Evolutionary conservation across 2,797 vertebrate species (phyloP).

Genomic region (Buphagus erythrorhynchus): DNA sequence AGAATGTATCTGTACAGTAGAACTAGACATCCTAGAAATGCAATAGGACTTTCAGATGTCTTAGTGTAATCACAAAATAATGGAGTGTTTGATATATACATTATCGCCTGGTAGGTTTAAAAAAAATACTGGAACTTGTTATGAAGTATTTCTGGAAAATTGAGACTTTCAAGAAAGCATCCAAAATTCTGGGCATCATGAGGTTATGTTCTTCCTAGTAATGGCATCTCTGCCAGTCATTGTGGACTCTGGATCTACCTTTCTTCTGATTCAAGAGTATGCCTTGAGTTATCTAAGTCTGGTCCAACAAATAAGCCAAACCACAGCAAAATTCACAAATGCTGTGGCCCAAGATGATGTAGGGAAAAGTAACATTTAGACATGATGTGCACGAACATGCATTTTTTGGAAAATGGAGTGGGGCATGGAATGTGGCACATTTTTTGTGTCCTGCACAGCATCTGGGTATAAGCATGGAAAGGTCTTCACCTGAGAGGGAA

Average conservation of each 20-base stretch:
- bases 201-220: background rate
- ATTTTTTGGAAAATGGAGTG: background rate
- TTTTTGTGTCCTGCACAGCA: background rate
- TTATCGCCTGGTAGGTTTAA: background rate
- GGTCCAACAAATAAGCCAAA: background rate
- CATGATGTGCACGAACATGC: background rate
- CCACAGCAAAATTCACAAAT: background rate
- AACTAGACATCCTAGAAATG: background rate
- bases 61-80: background rate
- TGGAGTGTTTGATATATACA: background rate
- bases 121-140: background rate
- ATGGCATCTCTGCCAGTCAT: background rate
- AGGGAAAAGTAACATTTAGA: background rate
- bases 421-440: background rate
- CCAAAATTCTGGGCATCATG: background rate
- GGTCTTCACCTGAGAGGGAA: background rate
- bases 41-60: background rate
- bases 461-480: background rate
- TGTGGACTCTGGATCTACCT: background rate
- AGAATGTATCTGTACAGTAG: background rate
- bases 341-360: background rate
- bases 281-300: background rate
- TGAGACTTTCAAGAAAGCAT: background rate
- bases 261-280: background rate
- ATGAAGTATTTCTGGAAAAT: background rate